Base-by-base conservation (phyloP, 2,888 invertebrate genomes). In the Nudaria mundana region DNA sequence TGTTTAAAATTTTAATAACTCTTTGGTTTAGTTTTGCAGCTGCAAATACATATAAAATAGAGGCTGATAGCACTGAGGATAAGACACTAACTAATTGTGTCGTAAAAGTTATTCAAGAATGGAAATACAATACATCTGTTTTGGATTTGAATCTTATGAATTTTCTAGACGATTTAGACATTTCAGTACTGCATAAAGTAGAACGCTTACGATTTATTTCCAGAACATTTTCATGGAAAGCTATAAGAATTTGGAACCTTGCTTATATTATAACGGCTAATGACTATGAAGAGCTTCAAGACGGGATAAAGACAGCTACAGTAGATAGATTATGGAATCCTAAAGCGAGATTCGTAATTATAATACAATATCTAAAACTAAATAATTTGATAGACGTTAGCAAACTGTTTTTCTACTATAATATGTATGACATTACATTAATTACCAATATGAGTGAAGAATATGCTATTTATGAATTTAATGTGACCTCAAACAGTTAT, bases 241-340 rank as follows among this genome's bases (percentile, higher is more conserved):
- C 56, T 1, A 44, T 55, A 11, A 50, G 40, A 13, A 18, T 61
- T 4, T 34, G 28, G 5, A 61, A 60, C 33, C 6, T 45, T 7
- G 43, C 63, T 20, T 70, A 71, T 31, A 42, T 76, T 2, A 53
- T 65, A n/a, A 53, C 50, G 33, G 51, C 52, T 38, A 16, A 40
- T 10, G 30, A 63, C 47, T 60, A 50, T 15, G 20, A 46, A 16
- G 63, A 65, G 22, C 54, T 72, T 6, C 12, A 39, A 34, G 15
- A 30, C 1, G 63, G 56, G 0, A 40, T 75, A n/a, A 31, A 44
- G 6, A 16, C 42, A 18, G 34, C 56, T 3, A 56, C 36, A 41
- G 34, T 44, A 8, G 66, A 68, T 23, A 20, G 8, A 5, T 60
- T 55, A 18, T 75, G 72, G 66, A 68, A 65, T 40, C 68, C 71